A percentile compares a stretch with the other conserved stretches of the same genome.
These are phyloP conservation scores for Leptopilina boulardi DNA, from an alignment of 1,140 invertebrate genomes.

Conservation along the genomic window DNA sequence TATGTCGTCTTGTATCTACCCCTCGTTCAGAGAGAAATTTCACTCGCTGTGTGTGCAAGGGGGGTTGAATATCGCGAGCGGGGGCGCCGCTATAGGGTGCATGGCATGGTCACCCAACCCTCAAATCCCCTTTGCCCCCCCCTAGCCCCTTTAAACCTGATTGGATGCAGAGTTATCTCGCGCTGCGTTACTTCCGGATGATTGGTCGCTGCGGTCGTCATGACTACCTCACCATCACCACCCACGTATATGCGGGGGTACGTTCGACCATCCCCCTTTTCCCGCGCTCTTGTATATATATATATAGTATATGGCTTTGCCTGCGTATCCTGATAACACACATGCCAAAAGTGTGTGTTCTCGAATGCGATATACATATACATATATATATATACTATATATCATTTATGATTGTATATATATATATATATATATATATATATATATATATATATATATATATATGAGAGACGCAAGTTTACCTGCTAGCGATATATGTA, in stretches of 20 bases:
- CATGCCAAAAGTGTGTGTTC: conserved; percentile 39
- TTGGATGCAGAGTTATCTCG: conserved; percentile 77
- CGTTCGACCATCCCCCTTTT: conserved; percentile 46
- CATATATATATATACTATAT: too few species aligned
- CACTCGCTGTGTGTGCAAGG: too few species aligned
- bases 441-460: too few species aligned
- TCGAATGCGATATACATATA: conserved; percentile 5
- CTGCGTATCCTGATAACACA: conserved; percentile 61
- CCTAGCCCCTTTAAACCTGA: conserved; percentile 75
- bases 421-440: too few species aligned
- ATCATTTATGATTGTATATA: not conserved
- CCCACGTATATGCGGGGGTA: conserved; percentile 63
- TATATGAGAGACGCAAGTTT: conserved; percentile 34
- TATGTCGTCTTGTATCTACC: conserved; percentile 50
- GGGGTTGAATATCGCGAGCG: conserved; percentile 49
- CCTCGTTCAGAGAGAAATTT: conserved; percentile 55
- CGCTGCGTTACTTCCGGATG: conserved; percentile 76
- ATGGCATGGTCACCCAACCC: conserved; percentile 63
- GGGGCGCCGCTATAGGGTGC: conserved; percentile 50
- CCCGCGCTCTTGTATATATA: conserved; percentile 50
- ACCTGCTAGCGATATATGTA: conserved; percentile 36
- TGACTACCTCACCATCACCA: conserved; percentile 74
- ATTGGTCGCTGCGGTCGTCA: conserved; percentile 76
- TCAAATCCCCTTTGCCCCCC: conserved; percentile 55
- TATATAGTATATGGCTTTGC: conserved; percentile 47